Conservation (phyloP, 2,888 invertebrate genomes). For the Mythimna loreyi region DNA sequence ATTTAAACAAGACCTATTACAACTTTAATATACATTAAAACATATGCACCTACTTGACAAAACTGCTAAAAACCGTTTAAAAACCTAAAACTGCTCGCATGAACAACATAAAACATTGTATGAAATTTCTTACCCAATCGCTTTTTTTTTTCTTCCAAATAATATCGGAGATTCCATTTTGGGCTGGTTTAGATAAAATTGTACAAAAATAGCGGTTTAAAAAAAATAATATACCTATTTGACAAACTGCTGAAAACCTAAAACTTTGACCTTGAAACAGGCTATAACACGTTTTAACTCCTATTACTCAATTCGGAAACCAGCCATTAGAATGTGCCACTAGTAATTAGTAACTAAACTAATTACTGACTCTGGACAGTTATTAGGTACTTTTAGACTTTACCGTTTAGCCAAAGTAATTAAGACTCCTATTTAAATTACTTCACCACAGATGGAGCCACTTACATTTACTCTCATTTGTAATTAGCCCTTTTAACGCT, state of each 20-base stretch:
- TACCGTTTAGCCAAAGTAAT: neutral
- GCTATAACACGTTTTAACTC: neutral
- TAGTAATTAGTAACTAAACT: slow-evolving; percentile 10
- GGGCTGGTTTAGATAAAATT: neutral
- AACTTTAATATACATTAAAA: too few species aligned
- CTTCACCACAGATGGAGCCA: neutral
- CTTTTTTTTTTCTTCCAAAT: neutral
- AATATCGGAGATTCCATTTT: neutral
- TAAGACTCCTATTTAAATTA: slow-evolving; percentile 8
- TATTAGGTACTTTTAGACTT: slow-evolving; percentile 4
- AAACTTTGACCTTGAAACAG: neutral
- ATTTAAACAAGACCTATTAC: too few species aligned
- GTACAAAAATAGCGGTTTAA: too few species aligned
- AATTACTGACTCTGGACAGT: slow-evolving; percentile 7
- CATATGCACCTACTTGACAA: too few species aligned
- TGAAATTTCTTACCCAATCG: neutral
- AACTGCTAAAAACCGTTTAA: too few species aligned
- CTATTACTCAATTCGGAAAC: neutral
- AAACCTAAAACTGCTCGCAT: too few species aligned
- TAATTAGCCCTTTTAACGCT: too few species aligned
- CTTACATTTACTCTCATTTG: neutral
- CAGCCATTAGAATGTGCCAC: neutral
- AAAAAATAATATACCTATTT: too few species aligned
- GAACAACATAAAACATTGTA: neutral
- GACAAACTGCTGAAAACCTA: neutral